Conservation (phyloP, 2,888 invertebrate genomes). For the Orthosia gothica region DNA sequence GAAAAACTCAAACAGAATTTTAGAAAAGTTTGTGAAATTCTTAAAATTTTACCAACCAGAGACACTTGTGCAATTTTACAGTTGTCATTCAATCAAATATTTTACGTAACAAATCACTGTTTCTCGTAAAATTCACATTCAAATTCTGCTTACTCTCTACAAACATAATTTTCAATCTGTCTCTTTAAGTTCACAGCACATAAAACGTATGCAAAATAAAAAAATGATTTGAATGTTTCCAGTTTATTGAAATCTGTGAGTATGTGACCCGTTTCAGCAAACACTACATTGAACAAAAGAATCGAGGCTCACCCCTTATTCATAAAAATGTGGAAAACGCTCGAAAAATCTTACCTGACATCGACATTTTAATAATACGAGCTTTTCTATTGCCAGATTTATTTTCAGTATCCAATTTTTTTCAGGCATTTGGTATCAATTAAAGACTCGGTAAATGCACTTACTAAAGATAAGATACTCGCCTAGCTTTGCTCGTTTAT, state of each 20-base stretch:
- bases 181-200: conserved; percentile 2
- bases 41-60: not conserved
- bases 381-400: not conserved
- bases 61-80: not conserved
- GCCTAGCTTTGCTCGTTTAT: too few species aligned
- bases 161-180: conserved; percentile 10
- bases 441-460: too few species aligned
- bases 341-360: conserved; percentile 38
- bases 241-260: conserved; percentile 37
- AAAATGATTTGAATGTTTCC: conserved; percentile 26
- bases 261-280: conserved; percentile 50
- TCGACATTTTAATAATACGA: conserved; percentile 43
- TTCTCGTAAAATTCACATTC: conserved; percentile 2
- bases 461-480: too few species aligned
- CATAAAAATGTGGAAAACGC: conserved; percentile 49
- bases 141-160: conserved; percentile 13
- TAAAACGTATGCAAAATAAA: conserved; percentile 43
- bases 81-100: not conserved
- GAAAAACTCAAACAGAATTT: not conserved
- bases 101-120: not conserved
- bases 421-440: not conserved
- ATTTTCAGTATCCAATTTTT: not conserved
- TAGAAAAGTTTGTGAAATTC: not conserved
- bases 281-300: conserved; percentile 62
- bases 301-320: conserved; percentile 48